Conservation (phyloP, 2,888 invertebrate genomes). For the Coelinius sp. region DNA sequence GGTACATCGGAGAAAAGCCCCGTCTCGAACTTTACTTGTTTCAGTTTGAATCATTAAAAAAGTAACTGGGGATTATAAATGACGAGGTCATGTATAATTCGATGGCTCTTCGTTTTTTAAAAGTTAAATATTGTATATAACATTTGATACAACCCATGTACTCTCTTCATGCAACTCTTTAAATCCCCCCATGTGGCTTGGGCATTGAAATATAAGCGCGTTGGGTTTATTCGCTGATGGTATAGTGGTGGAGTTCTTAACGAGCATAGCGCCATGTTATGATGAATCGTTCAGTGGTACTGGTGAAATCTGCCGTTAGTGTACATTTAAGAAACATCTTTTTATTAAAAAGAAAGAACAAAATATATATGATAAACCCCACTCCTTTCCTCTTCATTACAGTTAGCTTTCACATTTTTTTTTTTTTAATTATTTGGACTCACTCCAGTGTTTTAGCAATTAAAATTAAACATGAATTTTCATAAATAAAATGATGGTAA, state of each 20-base stretch:
- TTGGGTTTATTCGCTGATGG: slow-evolving; percentile 12
- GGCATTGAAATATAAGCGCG: slow-evolving; percentile 37
- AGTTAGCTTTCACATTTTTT: slow-evolving; percentile 27
- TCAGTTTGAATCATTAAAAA: slow-evolving; percentile 18
- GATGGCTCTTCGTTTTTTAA: slow-evolving; percentile 35
- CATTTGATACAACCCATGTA: slow-evolving; percentile 14
- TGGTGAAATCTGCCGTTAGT: slow-evolving; percentile 38
- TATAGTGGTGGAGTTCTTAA: slow-evolving; percentile 30
- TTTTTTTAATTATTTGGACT: neutral
- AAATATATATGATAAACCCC: neutral
- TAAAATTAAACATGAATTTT: slow-evolving; percentile 12
- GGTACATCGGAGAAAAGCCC: neutral
- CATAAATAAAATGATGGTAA: slow-evolving; percentile 26
- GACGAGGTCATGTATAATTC: slow-evolving; percentile 33
- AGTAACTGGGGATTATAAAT: slow-evolving; percentile 13
- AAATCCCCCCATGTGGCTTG: slow-evolving; percentile 32
- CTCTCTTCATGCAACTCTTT: slow-evolving; percentile 30
- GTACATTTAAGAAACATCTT: slow-evolving; percentile 16
- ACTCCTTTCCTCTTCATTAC: slow-evolving; percentile 13
- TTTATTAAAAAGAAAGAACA: neutral
- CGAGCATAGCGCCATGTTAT: slow-evolving; percentile 40
- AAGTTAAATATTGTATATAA: slow-evolving; percentile 17
- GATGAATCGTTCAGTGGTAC: slow-evolving; percentile 33
- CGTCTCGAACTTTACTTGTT: neutral
- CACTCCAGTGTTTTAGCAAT: slow-evolving; percentile 6